A percentile compares a stretch with the other conserved stretches of the same genome.
Evolutionary conservation across 2,888 invertebrate genomes (phyloP).

Genomic region (Nysson spinosus): DNA sequence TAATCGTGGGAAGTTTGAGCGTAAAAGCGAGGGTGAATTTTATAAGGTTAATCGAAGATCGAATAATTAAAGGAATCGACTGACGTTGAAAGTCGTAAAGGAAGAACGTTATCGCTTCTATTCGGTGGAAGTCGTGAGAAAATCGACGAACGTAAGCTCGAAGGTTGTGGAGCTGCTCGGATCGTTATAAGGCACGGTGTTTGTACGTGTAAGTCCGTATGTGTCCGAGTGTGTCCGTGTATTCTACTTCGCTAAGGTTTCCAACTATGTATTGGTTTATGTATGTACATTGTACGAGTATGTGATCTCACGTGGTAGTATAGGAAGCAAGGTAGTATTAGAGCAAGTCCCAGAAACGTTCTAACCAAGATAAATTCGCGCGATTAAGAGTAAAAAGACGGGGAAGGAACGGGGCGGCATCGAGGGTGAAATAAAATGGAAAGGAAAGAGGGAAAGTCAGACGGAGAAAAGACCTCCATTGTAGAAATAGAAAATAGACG

Average conservation of each 20-base stretch:
- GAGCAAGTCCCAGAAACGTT: slow-evolving; percentile 28
- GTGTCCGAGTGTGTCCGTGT: background rate
- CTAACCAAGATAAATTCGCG: slow-evolving; percentile 68
- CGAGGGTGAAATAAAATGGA: slow-evolving; percentile 13
- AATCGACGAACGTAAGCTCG: slow-evolving; percentile 30
- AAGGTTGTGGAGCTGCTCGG: slow-evolving; percentile 11
- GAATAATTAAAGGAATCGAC: slow-evolving; percentile 48
- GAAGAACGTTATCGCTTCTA: slow-evolving; percentile 42
- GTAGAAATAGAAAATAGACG: no score
- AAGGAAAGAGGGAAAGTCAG: slow-evolving; percentile 22
- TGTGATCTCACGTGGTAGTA: slow-evolving; percentile 4
- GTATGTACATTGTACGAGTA: background rate
- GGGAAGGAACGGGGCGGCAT: background rate
- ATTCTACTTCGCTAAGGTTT: background rate
- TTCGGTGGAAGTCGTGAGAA: slow-evolving; percentile 40
- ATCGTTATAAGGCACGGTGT: slow-evolving; percentile 39
- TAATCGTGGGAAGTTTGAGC: no score
- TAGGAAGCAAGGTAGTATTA: no score
- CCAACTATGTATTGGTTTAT: background rate
- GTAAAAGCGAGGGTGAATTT: no score
- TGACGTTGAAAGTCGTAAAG: slow-evolving; percentile 28
- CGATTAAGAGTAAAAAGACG: slow-evolving; percentile 62
- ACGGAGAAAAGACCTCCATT: slow-evolving; percentile 8
- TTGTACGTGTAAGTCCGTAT: background rate
- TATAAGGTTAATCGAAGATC: no score